Percentiles rank a stretch among this genome's conserved stretches.
Evolutionary conservation across 2,888 invertebrate genomes (phyloP).

Genomic region (Oxycera nigricornis): DNA sequence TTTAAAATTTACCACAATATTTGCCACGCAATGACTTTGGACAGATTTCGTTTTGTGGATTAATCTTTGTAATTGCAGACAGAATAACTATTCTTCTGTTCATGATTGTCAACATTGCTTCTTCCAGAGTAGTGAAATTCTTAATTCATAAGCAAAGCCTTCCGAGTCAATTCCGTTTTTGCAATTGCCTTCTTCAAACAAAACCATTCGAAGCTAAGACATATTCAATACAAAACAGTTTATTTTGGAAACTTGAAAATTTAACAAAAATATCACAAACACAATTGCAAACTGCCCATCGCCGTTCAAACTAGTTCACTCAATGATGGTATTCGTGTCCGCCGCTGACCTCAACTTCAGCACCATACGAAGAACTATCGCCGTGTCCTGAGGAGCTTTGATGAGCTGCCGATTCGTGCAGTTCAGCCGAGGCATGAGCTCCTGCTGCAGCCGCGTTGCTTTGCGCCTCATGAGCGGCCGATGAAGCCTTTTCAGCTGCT

Average conservation of each 20-base stretch:
- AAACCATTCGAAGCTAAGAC: too few species aligned
- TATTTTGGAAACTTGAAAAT: conserved; percentile 2
- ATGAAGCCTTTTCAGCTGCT: conserved; percentile 70
- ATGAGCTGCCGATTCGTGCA: conserved; percentile 31
- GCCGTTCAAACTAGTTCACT: neutral
- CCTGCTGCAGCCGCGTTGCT: conserved; percentile 75
- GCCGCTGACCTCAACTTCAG: neutral
- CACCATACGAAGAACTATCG: conserved; percentile 22
- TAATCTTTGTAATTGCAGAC: too few species aligned
- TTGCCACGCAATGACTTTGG: too few species aligned
- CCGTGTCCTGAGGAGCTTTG: conserved; percentile 51
- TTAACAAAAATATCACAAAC: conserved; percentile 31
- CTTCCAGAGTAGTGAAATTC: too few species aligned
- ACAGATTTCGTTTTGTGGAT: too few species aligned
- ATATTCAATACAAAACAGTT: too few species aligned
- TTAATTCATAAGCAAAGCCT: too few species aligned
- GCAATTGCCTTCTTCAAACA: too few species aligned
- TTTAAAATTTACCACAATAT: too few species aligned
- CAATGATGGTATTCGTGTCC: conserved; percentile 26
- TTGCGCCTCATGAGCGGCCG: conserved; percentile 72
- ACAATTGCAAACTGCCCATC: neutral
- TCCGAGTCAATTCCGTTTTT: too few species aligned
- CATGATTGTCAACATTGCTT: too few species aligned
- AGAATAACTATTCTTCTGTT: too few species aligned
- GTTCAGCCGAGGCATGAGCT: conserved; percentile 66